phyloP scores from a whole-genome alignment of 2,113 vertebrate species.

The Lycaon pictus region DNA sequence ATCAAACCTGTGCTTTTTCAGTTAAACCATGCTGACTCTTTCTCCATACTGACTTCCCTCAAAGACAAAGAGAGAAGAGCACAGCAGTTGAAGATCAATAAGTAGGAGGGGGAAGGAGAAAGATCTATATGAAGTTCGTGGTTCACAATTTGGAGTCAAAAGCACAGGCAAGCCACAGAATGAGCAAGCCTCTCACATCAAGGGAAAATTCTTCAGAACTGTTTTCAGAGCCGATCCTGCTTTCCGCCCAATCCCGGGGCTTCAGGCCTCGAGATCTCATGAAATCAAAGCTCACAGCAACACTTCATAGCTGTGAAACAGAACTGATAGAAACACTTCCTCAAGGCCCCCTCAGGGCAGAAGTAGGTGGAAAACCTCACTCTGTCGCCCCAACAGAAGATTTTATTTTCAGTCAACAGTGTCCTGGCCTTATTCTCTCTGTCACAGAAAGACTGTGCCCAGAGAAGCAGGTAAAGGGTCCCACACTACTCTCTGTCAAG shows the following conservation, averaged over 20 bases:
- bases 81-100: conserved; percentile 37
- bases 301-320: not conserved
- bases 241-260: not conserved
- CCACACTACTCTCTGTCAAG: not conserved
- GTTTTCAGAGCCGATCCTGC: not conserved
- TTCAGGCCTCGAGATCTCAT: not conserved
- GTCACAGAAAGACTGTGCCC: not conserved
- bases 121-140: not conserved
- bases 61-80: not conserved
- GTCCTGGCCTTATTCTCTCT: not conserved
- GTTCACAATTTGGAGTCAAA: conserved; percentile 35
- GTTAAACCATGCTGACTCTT: not conserved
- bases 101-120: not conserved
- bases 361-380: not conserved
- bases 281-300: conserved; percentile 50
- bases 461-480: not conserved
- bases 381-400: not conserved
- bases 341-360: not conserved
- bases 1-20: not conserved
- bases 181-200: conserved; percentile 20
- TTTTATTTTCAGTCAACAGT: conserved; percentile 46
- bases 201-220: not conserved
- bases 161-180: not conserved
- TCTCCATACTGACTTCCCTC: conserved; percentile 31
- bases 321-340: conserved; percentile 50